A percentile compares a stretch with the other conserved stretches of the same genome.
Conservation (phyloP, 2,888 invertebrate genomes). For the Cordilura impudica region DNA sequence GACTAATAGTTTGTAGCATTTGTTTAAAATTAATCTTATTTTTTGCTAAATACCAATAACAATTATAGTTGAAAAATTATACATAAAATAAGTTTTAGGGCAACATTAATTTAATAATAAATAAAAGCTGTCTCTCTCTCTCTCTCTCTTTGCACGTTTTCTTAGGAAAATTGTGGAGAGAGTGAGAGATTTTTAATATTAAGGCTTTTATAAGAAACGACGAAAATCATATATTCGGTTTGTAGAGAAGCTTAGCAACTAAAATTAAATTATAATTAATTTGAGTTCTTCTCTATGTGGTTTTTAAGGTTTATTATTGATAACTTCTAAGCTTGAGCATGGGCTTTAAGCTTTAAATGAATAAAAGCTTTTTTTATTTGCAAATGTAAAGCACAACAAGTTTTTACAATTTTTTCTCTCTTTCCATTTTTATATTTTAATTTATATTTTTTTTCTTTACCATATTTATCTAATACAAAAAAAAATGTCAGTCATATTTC, state of each 20-base stretch:
- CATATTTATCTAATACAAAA: conserved; percentile 60
- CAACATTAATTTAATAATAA: conserved; percentile 40
- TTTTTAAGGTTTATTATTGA: conserved; percentile 30
- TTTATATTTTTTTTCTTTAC: conserved; percentile 61
- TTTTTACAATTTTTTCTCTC: conserved; percentile 63
- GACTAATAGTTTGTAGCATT: conserved; percentile 59
- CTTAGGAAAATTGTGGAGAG: neutral
- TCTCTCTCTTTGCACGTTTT: neutral
- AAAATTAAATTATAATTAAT: conserved; percentile 34
- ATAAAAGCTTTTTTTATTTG: conserved; percentile 50
- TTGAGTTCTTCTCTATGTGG: conserved; percentile 1
- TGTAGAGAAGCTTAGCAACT: conserved; percentile 52
- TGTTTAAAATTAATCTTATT: conserved; percentile 7
- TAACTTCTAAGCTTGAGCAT: conserved; percentile 54
- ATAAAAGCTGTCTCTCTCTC: conserved; percentile 26
- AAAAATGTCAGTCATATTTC: conserved; percentile 64
- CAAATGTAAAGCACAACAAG: conserved; percentile 57
- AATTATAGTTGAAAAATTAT: conserved; percentile 35
- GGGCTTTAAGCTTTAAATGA: conserved; percentile 55
- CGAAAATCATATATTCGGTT: conserved; percentile 42
- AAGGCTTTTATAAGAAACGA: conserved; percentile 55
- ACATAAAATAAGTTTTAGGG: conserved; percentile 5
- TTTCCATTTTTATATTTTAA: conserved; percentile 49
- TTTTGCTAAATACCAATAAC: conserved; percentile 55
- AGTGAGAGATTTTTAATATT: conserved; percentile 24